Conservation (phyloP, 2,797 vertebrate species). For the Echiichthys vipera region DNA sequence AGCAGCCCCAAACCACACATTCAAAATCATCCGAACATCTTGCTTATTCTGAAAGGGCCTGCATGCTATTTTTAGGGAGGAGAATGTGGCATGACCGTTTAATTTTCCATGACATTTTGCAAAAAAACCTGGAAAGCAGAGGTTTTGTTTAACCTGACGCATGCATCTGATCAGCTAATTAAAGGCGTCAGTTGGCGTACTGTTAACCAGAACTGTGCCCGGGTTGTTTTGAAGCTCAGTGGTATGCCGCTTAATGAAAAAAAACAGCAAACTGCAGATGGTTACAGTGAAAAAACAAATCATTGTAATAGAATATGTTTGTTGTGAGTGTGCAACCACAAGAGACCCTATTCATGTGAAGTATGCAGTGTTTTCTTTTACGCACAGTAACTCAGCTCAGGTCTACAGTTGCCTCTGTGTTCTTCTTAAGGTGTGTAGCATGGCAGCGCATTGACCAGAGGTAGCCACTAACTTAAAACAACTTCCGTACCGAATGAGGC, state of each 20-base stretch:
- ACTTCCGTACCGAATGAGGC: constrained; percentile 72
- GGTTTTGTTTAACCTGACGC: constrained; percentile 79
- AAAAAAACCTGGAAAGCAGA: constrained; percentile 68
- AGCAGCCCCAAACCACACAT: constrained; percentile 56
- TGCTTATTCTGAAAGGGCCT: constrained; percentile 63
- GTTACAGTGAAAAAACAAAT: constrained; percentile 74
- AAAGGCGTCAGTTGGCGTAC: constrained; percentile 69
- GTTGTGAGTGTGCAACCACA: constrained; percentile 75
- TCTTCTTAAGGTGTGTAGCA: constrained; percentile 62
- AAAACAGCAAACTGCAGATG: constrained; percentile 53
- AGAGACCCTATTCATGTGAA: constrained; percentile 77
- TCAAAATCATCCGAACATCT: constrained; percentile 61
- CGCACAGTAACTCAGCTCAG: constrained; percentile 62
- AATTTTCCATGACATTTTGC: constrained; percentile 81
- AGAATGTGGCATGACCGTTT: constrained; percentile 71
- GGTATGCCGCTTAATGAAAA: constrained; percentile 71
- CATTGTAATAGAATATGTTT: constrained; percentile 80
- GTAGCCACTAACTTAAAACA: constrained; percentile 78
- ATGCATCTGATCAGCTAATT: constrained; percentile 82
- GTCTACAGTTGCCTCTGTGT: constrained; percentile 80
- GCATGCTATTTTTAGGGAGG: constrained; percentile 73
- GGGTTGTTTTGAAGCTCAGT: constrained; percentile 74
- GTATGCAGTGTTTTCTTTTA: constrained; percentile 65
- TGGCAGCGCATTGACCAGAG: constrained; percentile 52
- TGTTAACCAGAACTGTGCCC: constrained; percentile 73